Conservation (phyloP, 1,140 invertebrate genomes). For the Neocloeon triangulifer region DNA sequence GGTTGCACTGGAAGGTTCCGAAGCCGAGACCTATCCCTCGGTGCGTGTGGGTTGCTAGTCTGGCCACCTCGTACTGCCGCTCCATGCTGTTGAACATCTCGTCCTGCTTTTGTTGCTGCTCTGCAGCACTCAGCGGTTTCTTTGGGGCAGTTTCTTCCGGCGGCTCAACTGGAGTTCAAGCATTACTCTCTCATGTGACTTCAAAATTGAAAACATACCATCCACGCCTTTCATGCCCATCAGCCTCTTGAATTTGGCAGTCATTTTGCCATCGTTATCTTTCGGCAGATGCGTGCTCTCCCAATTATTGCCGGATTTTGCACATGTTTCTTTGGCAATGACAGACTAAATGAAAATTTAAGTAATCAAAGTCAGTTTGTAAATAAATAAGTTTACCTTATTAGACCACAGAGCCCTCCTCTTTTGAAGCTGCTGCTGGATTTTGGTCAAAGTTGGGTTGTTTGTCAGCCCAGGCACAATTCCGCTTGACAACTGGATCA, state of each 20-base stretch:
- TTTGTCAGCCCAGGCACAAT: constrained; percentile 37
- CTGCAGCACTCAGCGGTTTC: constrained; percentile 7
- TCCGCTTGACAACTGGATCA: constrained; percentile 13
- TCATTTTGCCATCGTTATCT: constrained; percentile 72
- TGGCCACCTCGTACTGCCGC: constrained; percentile 80
- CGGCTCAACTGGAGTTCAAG: not conserved
- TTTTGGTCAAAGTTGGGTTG: constrained; percentile 69
- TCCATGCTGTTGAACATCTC: constrained; percentile 82
- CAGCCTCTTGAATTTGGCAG: constrained; percentile 82
- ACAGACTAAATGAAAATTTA: too few relatives aligned
- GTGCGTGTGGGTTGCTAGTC: constrained; percentile 83
- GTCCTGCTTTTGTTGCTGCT: constrained; percentile 60
- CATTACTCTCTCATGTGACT: too few relatives aligned
- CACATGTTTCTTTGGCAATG: constrained; percentile 14
- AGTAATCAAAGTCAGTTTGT: constrained; percentile 6
- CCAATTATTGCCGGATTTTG: constrained; percentile 40
- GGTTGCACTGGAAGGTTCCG: too few relatives aligned
- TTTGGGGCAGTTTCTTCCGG: not conserved
- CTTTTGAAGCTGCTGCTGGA: constrained; percentile 71
- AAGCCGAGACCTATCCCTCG: constrained; percentile 77
- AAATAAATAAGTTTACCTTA: constrained; percentile 21
- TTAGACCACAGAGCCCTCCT: constrained; percentile 73
- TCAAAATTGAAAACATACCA: too few relatives aligned
- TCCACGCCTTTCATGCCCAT: constrained; percentile 73
- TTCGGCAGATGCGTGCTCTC: constrained; percentile 62